Conservation (phyloP, 2,113 vertebrate species). For the Irena cyanogastra region DNA sequence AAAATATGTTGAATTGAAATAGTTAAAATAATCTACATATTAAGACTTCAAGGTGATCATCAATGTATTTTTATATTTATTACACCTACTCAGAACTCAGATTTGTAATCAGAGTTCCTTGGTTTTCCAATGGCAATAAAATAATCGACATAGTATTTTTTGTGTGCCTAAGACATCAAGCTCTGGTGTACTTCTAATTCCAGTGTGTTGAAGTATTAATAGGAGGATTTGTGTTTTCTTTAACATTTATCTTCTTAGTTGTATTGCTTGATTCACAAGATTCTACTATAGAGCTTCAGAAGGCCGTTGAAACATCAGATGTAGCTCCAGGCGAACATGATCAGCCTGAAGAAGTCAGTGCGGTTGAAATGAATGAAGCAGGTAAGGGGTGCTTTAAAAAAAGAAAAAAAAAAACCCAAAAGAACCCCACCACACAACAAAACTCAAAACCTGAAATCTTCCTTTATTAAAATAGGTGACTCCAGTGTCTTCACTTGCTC, state of each 20-base stretch:
- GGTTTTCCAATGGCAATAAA: not conserved
- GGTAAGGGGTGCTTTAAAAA: conserved; percentile 47
- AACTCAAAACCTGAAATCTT: not conserved
- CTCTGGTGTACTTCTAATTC: not conserved
- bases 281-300: conserved; percentile 66
- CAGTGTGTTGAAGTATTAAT: not conserved
- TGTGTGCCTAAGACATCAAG: not conserved
- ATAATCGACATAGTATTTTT: not conserved
- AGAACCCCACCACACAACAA: not conserved
- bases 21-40: not conserved
- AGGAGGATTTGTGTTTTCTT: not conserved
- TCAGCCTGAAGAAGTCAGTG: conserved; percentile 2
- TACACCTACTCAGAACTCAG: not conserved
- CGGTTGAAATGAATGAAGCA: conserved; percentile 60
- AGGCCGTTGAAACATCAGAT: not conserved
- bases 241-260: conserved; percentile 62
- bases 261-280: conserved; percentile 85
- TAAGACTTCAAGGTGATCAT: not conserved
- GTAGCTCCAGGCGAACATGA: not conserved
- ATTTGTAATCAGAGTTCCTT: not conserved
- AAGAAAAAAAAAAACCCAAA: too few relatives aligned
- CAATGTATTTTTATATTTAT: not conserved
- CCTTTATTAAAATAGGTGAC: not conserved
- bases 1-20: not conserved
- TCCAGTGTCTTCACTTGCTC: not conserved